phyloP scores from a whole-genome alignment of 1,140 invertebrate genomes.

The Goniozus legneri region DNA sequence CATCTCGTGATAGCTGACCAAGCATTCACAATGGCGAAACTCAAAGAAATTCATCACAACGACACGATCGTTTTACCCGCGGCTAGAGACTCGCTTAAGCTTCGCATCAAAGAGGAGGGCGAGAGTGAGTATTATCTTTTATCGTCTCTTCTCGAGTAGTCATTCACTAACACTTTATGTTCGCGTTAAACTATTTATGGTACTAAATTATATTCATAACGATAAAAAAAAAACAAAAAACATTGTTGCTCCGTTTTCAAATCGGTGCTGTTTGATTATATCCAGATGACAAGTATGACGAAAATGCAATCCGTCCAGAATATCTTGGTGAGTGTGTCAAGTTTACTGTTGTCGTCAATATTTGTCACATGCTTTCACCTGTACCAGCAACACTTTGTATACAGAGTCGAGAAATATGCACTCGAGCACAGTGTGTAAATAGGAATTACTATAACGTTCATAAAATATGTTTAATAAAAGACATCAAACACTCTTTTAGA shows the following conservation, averaged over 20 bases:
- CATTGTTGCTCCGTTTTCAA: constrained; percentile 11
- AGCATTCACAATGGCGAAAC: constrained; percentile 73
- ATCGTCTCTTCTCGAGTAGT: background rate
- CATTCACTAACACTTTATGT: background rate
- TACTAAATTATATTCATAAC: no score
- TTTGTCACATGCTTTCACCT: constrained; percentile 32
- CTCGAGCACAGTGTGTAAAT: constrained; percentile 17
- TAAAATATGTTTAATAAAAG: no score
- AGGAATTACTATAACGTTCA: no score
- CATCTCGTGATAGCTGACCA: constrained; percentile 73
- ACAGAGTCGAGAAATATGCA: no score
- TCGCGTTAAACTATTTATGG: no score
- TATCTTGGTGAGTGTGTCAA: constrained; percentile 40
- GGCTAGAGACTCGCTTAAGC: constrained; percentile 65
- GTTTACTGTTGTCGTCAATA: constrained; percentile 30
- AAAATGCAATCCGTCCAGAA: constrained; percentile 45
- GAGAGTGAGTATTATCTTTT: constrained; percentile 64
- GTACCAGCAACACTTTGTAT: constrained; percentile 14
- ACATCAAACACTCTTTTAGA: no score
- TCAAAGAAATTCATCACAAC: constrained; percentile 62
- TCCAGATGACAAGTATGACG: constrained; percentile 43
- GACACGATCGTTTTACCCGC: constrained; percentile 65
- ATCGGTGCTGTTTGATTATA: constrained; percentile 34
- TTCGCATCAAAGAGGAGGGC: constrained; percentile 69
- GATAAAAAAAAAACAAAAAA: no score